These are phyloP conservation scores for Seira ritae DNA, from an alignment of 2,888 invertebrate species.

Conservation along the genomic window DNA sequence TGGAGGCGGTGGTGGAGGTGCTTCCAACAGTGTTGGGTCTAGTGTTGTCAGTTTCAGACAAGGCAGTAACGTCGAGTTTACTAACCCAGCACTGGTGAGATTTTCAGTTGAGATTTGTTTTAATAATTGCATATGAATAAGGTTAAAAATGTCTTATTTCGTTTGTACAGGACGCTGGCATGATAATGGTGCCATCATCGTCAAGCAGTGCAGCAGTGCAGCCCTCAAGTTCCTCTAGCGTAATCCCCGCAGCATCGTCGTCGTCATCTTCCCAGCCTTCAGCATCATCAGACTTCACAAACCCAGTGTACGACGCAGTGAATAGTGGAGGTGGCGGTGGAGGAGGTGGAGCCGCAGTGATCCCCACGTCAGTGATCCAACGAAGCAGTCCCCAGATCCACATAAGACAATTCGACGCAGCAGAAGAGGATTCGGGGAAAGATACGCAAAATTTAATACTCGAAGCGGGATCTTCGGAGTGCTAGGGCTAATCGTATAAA, in stretches of 20 bases:
- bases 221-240: no score
- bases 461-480: constrained; percentile 82
- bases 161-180: constrained; percentile 38
- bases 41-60: constrained; percentile 88
- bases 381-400: constrained; percentile 85
- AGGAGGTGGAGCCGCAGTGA: constrained; percentile 79
- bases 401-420: constrained; percentile 88
- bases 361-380: constrained; percentile 89
- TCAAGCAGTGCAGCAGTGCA: neutral
- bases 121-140: neutral
- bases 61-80: constrained; percentile 95
- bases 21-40: constrained; percentile 49
- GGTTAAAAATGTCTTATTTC: neutral
- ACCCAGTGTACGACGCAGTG: constrained; percentile 96
- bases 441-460: constrained; percentile 93
- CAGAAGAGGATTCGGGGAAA: constrained; percentile 88
- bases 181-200: constrained; percentile 35
- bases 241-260: no score
- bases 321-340: constrained; percentile 73
- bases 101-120: neutral
- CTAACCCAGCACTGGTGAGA: constrained; percentile 73
- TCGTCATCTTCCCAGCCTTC: neutral
- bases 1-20: constrained; percentile 59
- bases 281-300: constrained; percentile 89
- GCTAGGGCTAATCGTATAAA: constrained; percentile 33